Percentiles rank a stretch among this genome's conserved stretches.
Evolutionary conservation across 2,113 vertebrate genomes (phyloP).

Genomic region (Pachypanchax playfairii): DNA sequence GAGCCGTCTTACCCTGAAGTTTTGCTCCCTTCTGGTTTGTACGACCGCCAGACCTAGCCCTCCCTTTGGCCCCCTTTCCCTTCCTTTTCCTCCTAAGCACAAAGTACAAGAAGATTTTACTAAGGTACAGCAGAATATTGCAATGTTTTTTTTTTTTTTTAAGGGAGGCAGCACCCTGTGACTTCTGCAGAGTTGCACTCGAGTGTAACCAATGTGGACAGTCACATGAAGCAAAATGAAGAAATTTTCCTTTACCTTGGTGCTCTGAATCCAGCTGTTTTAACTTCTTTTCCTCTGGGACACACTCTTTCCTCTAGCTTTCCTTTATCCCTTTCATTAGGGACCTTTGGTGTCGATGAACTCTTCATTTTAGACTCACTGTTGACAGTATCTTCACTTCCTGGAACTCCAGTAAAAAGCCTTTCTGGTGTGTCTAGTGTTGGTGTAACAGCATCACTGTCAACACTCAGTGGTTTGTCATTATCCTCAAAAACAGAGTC

Average conservation of each 20-base stretch:
- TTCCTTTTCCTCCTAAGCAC: constrained; percentile 78
- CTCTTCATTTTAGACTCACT: constrained; percentile 29
- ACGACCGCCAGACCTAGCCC: constrained; percentile 67
- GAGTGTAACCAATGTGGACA: constrained; percentile 3
- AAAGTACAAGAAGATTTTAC: constrained; percentile 37
- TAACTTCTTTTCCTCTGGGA: constrained; percentile 77
- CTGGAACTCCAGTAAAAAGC: constrained; percentile 26
- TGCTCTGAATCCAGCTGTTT: constrained; percentile 76
- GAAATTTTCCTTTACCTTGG: constrained; percentile 66
- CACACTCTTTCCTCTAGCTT: constrained; percentile 66
- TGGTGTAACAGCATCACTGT: constrained; percentile 58
- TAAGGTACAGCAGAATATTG: constrained; percentile 1
- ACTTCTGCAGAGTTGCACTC: neutral
- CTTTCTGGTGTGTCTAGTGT: constrained; percentile 46
- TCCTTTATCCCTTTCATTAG: constrained; percentile 45
- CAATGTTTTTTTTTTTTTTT: too few species aligned
- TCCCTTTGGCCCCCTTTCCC: constrained; percentile 77
- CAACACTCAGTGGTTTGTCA: constrained; percentile 63
- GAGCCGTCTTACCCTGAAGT: constrained; percentile 64
- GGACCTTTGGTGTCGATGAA: constrained; percentile 10
- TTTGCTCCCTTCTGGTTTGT: constrained; percentile 63
- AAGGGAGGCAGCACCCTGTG: neutral
- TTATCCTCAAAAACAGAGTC: constrained; percentile 76
- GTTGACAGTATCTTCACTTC: constrained; percentile 27
- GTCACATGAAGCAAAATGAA: too few species aligned